Conservation (phyloP, 2,797 vertebrate genomes). For the Corythornis leucogaster region DNA sequence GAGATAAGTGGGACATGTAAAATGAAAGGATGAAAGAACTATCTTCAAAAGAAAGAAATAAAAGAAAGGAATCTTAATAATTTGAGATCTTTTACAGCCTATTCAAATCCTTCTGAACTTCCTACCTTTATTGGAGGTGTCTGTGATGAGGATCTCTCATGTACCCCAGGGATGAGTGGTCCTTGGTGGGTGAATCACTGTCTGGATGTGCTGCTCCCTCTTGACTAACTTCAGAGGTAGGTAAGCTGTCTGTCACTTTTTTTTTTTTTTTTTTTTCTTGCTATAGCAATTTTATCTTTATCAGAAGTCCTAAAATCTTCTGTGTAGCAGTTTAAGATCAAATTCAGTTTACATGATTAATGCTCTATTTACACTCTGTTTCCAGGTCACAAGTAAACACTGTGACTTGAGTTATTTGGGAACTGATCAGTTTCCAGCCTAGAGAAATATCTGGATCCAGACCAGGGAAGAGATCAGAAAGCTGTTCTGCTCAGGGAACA, state of each 20-base stretch:
- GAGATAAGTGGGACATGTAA: neutral
- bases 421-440: neutral
- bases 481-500: neutral
- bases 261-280: neutral
- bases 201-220: neutral
- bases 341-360: fast-evolving
- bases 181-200: neutral
- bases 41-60: neutral
- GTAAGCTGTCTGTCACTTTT: neutral
- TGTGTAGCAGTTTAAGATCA: neutral
- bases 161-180: neutral
- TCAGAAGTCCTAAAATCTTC: neutral
- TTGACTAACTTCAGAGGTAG: neutral
- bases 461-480: neutral
- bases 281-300: neutral
- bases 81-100: neutral
- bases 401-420: neutral
- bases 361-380: neutral
- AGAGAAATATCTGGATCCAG: neutral
- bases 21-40: neutral
- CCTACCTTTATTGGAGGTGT: neutral
- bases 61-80: neutral
- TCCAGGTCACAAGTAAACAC: neutral
- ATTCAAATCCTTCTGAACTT: neutral
- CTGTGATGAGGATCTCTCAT: neutral